A percentile compares a stretch with the other conserved stretches of the same genome.
These are phyloP conservation scores for Sitodiplosis mosellana DNA, from an alignment of 1,140 invertebrate species.

Conservation along the genomic window DNA sequence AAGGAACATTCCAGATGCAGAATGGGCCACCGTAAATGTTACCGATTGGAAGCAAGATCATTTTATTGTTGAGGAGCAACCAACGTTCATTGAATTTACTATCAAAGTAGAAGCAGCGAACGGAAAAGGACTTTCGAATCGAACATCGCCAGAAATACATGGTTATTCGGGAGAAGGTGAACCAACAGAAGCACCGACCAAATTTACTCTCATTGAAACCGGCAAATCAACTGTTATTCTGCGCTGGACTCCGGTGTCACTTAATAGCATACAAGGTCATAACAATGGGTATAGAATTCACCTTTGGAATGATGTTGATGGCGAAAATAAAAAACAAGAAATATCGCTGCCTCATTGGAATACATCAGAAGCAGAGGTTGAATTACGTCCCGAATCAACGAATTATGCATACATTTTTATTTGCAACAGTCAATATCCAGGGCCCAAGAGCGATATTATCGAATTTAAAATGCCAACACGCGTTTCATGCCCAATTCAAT, in stretches of 20 bases:
- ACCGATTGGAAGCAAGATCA: constrained; percentile 55
- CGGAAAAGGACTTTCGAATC: constrained; percentile 69
- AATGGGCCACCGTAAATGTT: constrained; percentile 55
- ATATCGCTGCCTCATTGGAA: constrained; percentile 57
- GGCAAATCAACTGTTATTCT: constrained; percentile 62
- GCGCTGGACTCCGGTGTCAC: constrained; percentile 61
- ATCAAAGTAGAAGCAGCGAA: constrained; percentile 91
- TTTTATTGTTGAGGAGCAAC: too few relatives aligned
- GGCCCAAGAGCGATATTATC: constrained; percentile 69
- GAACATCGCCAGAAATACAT: constrained; percentile 56
- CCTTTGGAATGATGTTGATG: constrained; percentile 76
- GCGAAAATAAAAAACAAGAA: constrained; percentile 53
- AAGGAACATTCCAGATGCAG: constrained; percentile 51
- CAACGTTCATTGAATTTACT: constrained; percentile 81
- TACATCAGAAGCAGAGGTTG: constrained; percentile 51
- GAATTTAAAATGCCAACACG: constrained; percentile 83
- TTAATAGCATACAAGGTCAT: constrained; percentile 63
- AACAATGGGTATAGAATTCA: constrained; percentile 92
- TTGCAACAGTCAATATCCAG: constrained; percentile 79
- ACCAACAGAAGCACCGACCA: constrained; percentile 60
- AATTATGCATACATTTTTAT: constrained; percentile 80
- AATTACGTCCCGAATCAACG: constrained; percentile 74
- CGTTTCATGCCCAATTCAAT: constrained; percentile 71
- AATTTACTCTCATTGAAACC: constrained; percentile 60
- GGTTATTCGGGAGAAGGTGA: constrained; percentile 93